phyloP scores from a whole-genome alignment of 2,888 invertebrate genomes.

The Pterobdella sp. region DNA sequence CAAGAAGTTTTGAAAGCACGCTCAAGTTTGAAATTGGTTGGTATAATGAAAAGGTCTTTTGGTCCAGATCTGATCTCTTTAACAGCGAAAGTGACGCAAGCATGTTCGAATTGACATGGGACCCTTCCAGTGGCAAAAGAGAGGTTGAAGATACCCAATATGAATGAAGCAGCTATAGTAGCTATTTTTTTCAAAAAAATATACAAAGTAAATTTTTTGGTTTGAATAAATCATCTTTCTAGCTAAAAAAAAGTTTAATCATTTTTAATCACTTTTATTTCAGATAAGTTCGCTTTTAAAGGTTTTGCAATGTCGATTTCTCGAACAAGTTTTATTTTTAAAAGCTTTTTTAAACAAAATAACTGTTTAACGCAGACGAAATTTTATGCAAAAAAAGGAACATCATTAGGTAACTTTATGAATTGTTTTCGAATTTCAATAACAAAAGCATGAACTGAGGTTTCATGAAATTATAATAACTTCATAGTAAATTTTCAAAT shows the following conservation, averaged over 20 bases:
- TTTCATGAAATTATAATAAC: background rate
- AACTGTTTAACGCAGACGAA: background rate
- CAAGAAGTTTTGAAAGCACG: too few species aligned
- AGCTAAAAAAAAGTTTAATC: background rate
- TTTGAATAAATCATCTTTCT: background rate
- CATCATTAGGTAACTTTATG: background rate
- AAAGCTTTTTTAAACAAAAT: background rate
- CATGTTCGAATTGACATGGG: too few species aligned
- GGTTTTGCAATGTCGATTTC: constrained; percentile 1
- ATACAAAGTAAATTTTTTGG: background rate
- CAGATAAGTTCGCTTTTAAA: background rate
- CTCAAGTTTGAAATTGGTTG: too few species aligned
- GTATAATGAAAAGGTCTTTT: too few species aligned
- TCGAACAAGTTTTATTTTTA: background rate
- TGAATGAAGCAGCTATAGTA: too few species aligned
- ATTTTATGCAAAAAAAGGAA: constrained; percentile 1
- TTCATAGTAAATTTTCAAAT: background rate
- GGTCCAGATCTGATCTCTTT: too few species aligned
- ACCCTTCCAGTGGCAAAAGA: too few species aligned
- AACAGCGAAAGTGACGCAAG: too few species aligned
- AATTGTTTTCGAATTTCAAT: background rate
- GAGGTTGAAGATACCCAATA: too few species aligned
- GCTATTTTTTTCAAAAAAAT: background rate
- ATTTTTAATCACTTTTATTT: background rate
- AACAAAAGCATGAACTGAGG: background rate